phyloP scores from a whole-genome alignment of 2,888 invertebrate species.

The Drosophila peninsularis region DNA sequence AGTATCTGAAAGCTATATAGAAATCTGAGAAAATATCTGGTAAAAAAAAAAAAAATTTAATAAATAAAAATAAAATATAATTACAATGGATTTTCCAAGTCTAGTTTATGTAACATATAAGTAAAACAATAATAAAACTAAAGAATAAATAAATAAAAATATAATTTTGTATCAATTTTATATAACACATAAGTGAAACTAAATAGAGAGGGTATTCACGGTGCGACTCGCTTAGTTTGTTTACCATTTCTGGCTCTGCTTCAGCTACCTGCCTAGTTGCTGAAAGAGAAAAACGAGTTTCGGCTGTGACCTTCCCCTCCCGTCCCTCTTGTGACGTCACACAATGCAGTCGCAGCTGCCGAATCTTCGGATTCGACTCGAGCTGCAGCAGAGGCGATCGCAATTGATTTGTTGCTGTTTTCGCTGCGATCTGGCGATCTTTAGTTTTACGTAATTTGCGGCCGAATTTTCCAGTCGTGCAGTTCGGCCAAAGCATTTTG shows the following conservation, averaged over 20 bases:
- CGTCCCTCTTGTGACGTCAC: constrained; percentile 34
- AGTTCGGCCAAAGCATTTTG: constrained; percentile 10
- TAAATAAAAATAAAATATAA: background rate
- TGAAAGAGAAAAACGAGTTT: constrained; percentile 13
- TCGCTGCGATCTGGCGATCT: constrained; percentile 6
- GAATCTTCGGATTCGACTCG: background rate
- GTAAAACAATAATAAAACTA: no score
- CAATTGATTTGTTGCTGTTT: constrained; percentile 39
- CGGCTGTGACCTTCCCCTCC: constrained; percentile 15
- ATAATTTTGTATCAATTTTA: background rate
- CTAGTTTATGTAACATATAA: no score
- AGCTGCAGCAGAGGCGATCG: constrained; percentile 9
- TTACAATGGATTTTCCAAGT: no score
- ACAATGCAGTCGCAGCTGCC: background rate
- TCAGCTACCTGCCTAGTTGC: background rate
- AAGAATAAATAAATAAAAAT: no score
- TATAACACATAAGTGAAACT: background rate
- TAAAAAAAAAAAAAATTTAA: no score
- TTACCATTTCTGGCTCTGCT: background rate
- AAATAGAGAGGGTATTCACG: background rate
- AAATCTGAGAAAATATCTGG: no score
- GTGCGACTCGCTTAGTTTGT: background rate
- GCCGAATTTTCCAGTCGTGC: constrained; percentile 22
- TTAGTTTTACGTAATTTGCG: constrained; percentile 34
- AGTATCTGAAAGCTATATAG: no score